Percentiles rank a stretch among this genome's conserved stretches.
These are phyloP conservation scores for Pilophorus perplexus DNA, from an alignment of 2,888 invertebrate genomes.

Conservation along the genomic window DNA sequence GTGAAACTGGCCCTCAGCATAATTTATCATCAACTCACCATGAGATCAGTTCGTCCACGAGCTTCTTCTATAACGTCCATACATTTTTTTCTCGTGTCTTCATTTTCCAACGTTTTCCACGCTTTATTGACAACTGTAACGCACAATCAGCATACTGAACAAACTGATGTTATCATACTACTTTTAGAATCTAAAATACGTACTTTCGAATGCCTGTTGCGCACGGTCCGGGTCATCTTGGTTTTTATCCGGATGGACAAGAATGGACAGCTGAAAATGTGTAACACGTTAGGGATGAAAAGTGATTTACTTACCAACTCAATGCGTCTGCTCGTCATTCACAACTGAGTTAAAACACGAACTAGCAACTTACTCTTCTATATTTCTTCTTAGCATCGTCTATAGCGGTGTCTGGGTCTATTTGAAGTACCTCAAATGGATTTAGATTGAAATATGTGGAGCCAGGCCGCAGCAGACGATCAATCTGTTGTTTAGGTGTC, in stretches of 20 bases:
- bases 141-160: neutral
- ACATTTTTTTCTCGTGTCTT: conserved; percentile 88
- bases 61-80: conserved; percentile 97
- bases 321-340: too few species aligned
- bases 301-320: neutral
- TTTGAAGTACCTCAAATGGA: conserved; percentile 88
- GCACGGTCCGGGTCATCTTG: conserved; percentile 92
- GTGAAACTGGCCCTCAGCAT: neutral
- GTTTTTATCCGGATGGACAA: conserved; percentile 99
- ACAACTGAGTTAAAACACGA: too few species aligned
- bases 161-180: neutral
- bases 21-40: conserved; percentile 59
- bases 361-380: conserved; percentile 67
- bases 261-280: conserved; percentile 71
- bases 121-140: conserved; percentile 83
- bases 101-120: conserved; percentile 93
- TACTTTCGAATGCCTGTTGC: conserved; percentile 83
- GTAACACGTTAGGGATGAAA: neutral
- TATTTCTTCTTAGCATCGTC: conserved; percentile 97
- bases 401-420: conserved; percentile 83
- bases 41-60: conserved; percentile 87
- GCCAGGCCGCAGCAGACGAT: conserved; percentile 89
- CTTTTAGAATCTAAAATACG: conserved; percentile 42
- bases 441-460: conserved; percentile 99
- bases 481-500: conserved; percentile 96